Evolutionary conservation across 2,888 invertebrate genomes (phyloP).

Genomic region (Phengaris arion): DNA sequence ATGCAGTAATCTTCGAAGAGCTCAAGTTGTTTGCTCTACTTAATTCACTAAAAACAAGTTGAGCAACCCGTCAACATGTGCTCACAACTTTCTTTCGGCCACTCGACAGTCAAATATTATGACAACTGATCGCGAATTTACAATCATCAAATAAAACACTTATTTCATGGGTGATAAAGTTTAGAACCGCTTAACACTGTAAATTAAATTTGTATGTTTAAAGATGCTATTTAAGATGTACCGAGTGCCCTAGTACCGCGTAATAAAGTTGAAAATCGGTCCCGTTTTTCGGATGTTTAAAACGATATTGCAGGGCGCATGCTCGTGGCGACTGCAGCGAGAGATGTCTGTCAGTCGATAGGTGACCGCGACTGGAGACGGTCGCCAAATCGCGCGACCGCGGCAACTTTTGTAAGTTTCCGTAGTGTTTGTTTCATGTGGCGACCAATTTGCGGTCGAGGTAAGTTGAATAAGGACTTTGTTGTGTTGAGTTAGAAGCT

Average conservation of each 20-base stretch:
- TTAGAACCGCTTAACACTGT: constrained; percentile 42
- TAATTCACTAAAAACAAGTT: constrained; percentile 39
- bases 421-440: constrained; percentile 9
- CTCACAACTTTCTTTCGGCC: constrained; percentile 41
- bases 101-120: constrained; percentile 34
- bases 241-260: constrained; percentile 26
- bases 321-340: constrained; percentile 67
- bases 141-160: constrained; percentile 9
- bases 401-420: constrained; percentile 22
- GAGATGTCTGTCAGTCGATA: constrained; percentile 66
- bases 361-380: constrained; percentile 48
- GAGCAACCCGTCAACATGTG: constrained; percentile 41
- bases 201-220: constrained; percentile 42
- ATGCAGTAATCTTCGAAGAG: not conserved
- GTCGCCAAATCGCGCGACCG: constrained; percentile 41
- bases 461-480: constrained; percentile 3
- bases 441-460: not conserved
- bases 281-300: not conserved
- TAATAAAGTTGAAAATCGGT: not conserved
- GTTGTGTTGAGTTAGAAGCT: not conserved
- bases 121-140: constrained; percentile 29
- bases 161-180: constrained; percentile 43
- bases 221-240: constrained; percentile 52
- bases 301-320: constrained; percentile 56
- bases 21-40: constrained; percentile 32